Percentiles rank a stretch among this genome's conserved stretches.
Evolutionary conservation across 2,113 vertebrate species (phyloP).

Genomic region (Microcebus jonahi): DNA sequence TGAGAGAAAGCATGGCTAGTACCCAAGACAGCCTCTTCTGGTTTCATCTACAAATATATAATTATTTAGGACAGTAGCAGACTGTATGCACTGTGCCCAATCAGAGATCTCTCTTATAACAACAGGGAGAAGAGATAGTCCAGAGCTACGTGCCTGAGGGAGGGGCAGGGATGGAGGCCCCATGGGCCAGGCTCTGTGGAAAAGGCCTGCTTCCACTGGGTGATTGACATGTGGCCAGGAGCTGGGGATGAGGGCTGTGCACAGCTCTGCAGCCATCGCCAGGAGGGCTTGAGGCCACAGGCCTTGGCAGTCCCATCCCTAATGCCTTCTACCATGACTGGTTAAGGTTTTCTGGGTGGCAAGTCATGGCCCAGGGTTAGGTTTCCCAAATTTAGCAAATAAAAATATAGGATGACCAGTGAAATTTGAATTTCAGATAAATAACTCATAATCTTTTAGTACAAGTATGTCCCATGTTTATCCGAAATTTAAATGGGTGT

Average conservation of each 20-base stretch:
- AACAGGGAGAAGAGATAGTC: background rate
- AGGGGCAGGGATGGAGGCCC: background rate
- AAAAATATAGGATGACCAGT: background rate
- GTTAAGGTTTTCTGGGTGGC: background rate
- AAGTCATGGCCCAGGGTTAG: background rate
- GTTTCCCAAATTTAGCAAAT: constrained; percentile 22
- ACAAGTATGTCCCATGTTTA: background rate
- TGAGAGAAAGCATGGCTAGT: background rate
- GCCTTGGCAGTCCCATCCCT: background rate
- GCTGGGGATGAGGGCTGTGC: background rate
- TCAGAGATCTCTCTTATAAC: background rate
- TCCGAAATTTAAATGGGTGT: background rate
- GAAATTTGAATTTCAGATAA: constrained; percentile 32
- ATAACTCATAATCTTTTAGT: background rate
- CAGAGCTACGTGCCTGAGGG: background rate
- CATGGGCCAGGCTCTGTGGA: background rate
- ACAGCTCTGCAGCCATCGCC: background rate
- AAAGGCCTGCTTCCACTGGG: background rate
- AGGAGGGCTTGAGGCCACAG: background rate
- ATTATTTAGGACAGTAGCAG: background rate
- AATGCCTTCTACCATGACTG: background rate
- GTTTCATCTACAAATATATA: background rate
- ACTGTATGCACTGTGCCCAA: background rate
- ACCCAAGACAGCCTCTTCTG: background rate
- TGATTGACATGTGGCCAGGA: background rate